Evolutionary conservation across 1,140 invertebrate species (phyloP), one percentile per base, ranked within the genome.

Genomic region (Neodiprion virginianus): DNA sequence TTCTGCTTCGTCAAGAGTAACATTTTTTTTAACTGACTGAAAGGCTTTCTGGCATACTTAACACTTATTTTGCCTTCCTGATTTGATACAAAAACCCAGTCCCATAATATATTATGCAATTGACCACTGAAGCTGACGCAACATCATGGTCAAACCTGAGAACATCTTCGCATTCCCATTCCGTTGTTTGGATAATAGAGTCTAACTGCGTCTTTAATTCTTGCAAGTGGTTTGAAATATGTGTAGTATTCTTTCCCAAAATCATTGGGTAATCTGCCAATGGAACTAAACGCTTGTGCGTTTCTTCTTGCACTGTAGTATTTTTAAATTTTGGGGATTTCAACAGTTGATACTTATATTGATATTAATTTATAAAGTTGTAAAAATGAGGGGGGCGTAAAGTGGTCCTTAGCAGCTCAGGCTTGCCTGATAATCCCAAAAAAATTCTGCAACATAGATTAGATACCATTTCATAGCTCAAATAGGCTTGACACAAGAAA

Each of bases 331-430:
- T 53, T 14, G 50, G 50, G 8, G 50, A 14, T 14, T 53, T 53
- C 9, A 53, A 10, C 9, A 53, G 50, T 53, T 53, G 12, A 21
- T 49, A n/a, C n/a, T n/a, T n/a, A 53, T 7, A n/a, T 23, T 11
- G 47, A 50, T 10, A 72, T 8, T 8, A 72, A 11, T 61, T 72
- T 61, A 28, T 72, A 72, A n/a, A 72, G 50, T 61, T 72, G 71
- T 21, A 72, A 11, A 23, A 72, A 72, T 10, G 50, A 49, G 7
- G 71, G 71, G 8, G 50, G 48, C 9, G 47, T 50, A 53, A 53
- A 48, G 23, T 72, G 71, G 50, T 72, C 71, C 65, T 72, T 72
- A 49, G 48, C 21, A 49, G 47, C 48, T 21, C 14, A 11, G 8
- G 71, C 50, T 72, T 72, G 71, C 23, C 28, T 8, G 10, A 72